These are phyloP conservation scores for Melanotaenia duboulayi DNA, from an alignment of 2,113 vertebrate species.

Conservation along the genomic window DNA sequence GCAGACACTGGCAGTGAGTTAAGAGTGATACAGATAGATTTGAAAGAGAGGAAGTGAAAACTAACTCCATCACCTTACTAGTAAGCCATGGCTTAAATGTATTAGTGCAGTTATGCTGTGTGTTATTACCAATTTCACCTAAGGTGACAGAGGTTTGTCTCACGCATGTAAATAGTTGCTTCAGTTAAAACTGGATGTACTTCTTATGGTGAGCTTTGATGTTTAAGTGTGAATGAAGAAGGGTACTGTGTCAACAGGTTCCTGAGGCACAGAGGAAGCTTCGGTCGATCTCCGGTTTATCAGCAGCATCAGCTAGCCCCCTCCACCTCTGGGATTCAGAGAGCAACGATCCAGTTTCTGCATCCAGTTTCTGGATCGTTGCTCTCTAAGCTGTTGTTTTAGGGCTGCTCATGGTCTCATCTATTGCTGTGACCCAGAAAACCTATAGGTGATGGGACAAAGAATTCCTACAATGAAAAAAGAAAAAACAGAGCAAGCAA, in stretches of 20 bases:
- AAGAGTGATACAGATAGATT: constrained; percentile 18
- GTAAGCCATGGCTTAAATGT: constrained; percentile 14
- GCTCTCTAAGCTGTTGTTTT: constrained; percentile 13
- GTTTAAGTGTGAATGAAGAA: constrained; percentile 8
- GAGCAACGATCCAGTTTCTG: constrained; percentile 31
- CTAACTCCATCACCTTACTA: constrained; percentile 10
- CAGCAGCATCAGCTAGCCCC: constrained; percentile 30
- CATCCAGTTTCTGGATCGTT: constrained; percentile 40
- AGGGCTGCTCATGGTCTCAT: constrained; percentile 4
- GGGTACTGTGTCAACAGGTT: constrained; percentile 22
- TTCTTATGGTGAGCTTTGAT: constrained; percentile 2
- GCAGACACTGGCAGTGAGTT: constrained; percentile 4
- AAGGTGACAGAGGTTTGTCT: background rate
- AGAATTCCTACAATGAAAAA: background rate
- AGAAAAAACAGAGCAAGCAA: background rate
- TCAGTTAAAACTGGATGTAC: background rate
- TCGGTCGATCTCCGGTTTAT: constrained; percentile 50
- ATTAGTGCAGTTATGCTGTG: constrained; percentile 5
- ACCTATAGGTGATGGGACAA: constrained; percentile 31
- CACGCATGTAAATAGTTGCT: background rate
- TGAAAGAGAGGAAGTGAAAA: constrained; percentile 19
- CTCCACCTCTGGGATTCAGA: background rate
- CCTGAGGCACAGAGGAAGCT: constrained; percentile 13
- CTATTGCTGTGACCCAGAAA: constrained; percentile 8
- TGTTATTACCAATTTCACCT: background rate